Conservation (phyloP, 1,140 invertebrate species). For the Cyphomyrmex costatus region DNA sequence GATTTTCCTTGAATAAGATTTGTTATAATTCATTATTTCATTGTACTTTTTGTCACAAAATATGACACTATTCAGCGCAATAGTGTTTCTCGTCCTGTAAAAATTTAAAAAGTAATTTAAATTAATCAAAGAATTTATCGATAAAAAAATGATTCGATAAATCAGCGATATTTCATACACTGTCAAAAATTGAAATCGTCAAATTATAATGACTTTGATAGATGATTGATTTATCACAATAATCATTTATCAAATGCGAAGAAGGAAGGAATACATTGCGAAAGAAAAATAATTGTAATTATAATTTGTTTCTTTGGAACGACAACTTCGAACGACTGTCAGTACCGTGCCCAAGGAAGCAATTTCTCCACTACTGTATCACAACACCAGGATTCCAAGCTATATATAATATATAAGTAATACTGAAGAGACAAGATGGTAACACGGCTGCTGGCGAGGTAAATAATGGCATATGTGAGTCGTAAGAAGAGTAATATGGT, state of each 20-base stretch:
- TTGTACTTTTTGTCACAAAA: too few relatives aligned
- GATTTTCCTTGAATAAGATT: too few relatives aligned
- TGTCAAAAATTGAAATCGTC: not conserved
- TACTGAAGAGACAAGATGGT: conserved; percentile 77
- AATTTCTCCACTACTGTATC: conserved; percentile 84
- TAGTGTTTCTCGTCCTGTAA: too few relatives aligned
- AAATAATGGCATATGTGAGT: conserved; percentile 75
- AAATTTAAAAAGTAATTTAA: not conserved
- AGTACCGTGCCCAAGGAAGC: conserved; percentile 85
- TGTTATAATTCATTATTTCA: too few relatives aligned
- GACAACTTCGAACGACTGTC: conserved; percentile 77
- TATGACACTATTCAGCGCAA: too few relatives aligned
- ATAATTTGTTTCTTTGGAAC: conserved; percentile 51
- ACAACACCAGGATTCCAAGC: conserved; percentile 86
- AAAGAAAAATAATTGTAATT: conserved; percentile 50
- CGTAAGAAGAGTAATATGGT: conserved; percentile 73
- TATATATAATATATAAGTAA: conserved; percentile 78
- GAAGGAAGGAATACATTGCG: conserved; percentile 67
- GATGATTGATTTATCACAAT: not conserved
- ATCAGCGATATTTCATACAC: not conserved
- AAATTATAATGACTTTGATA: not conserved
- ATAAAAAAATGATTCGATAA: not conserved
- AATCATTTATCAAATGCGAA: conserved; percentile 37
- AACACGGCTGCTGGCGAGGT: conserved; percentile 73
- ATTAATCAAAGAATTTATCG: not conserved